A percentile compares a stretch with the other conserved stretches of the same genome.
phyloP scores from a whole-genome alignment of 2,888 invertebrate species.

The Agriopis leucophaearia region DNA sequence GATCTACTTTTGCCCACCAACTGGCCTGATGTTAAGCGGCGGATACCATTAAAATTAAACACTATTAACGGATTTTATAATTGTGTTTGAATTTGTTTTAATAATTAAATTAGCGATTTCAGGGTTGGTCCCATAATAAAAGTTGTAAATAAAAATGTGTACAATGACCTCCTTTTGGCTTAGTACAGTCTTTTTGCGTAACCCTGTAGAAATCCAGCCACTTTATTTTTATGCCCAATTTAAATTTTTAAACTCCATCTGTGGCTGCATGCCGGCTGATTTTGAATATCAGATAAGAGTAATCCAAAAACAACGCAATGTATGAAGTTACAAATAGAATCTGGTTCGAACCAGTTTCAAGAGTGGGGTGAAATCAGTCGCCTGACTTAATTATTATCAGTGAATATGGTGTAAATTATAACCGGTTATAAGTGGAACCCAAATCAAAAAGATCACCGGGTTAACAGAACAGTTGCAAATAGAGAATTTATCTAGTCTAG shows the following conservation, averaged over 20 bases:
- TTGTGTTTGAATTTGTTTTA: too few species aligned
- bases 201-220: too few species aligned
- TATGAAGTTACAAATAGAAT: slow-evolving; percentile 13
- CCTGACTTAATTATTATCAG: slow-evolving; percentile 19
- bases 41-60: too few species aligned
- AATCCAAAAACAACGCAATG: slow-evolving; percentile 5
- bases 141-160: too few species aligned
- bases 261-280: slow-evolving; percentile 7
- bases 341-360: slow-evolving; percentile 17
- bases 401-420: slow-evolving; percentile 20
- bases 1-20: too few species aligned
- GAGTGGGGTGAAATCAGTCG: slow-evolving; percentile 12
- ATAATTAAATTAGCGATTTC: too few species aligned
- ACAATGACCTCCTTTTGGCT: too few species aligned
- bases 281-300: slow-evolving; percentile 18
- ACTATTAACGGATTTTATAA: too few species aligned
- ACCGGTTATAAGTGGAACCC: slow-evolving; percentile 23
- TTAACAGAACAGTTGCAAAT: slow-evolving; percentile 10
- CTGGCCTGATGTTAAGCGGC: too few species aligned
- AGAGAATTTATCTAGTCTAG: not conserved
- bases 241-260: not conserved
- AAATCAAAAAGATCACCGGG: slow-evolving; percentile 23
- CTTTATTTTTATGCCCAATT: not conserved
- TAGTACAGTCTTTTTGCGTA: too few species aligned
- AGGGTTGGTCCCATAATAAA: too few species aligned